Evolutionary conservation across 2,113 vertebrate genomes (phyloP), one percentile per base, ranked within the genome.

Genomic region (Mus pahari): DNA sequence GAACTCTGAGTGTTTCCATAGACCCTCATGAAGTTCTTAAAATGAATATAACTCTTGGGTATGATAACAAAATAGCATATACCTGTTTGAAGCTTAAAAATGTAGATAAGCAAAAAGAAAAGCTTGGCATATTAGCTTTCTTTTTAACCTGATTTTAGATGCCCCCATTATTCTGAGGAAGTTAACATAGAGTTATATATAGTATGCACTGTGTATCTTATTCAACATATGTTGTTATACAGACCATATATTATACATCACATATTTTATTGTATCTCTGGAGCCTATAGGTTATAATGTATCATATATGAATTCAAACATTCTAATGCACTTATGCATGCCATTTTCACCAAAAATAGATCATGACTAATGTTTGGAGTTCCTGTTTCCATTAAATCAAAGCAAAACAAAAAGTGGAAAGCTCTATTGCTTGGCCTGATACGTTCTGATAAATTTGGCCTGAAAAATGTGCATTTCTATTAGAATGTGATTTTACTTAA

Each of bases 81-180:
- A 39, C 26, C 79, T 60, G 39, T 53, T 53, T 53, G 62, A 86
- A 58, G 20, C 60, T 96, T 89, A 39, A 91, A 91, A 91, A 87
- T 71, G 1, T 1, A 50, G n/a, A 82, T 50, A 19, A 79, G 4
- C 7, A 90, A 88, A 71, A 45, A 83, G 33, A 55, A 91, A 71
- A 58, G 9, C 6, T 24, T 26, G 33, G 11, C 33, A 48, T 79
- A 33, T 50, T 89, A 28, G 22, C 36, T 88, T 71, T 71, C 13
- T 90, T 86, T 78, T 75, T 87, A 70, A 60, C 95, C 19, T 86
- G 3, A n/a, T 73, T 42, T 66, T 71, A 70, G 81, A 71, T 81
- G 55, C 17, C 64, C 64, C 16, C 60, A 45, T 68, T 68, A 48
- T 50, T 68, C 31, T 86, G 12, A 33, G 66, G 31, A 94, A 68